phyloP scores from a whole-genome alignment of 2,888 invertebrate genomes.

The Mellilla xanthometata region DNA sequence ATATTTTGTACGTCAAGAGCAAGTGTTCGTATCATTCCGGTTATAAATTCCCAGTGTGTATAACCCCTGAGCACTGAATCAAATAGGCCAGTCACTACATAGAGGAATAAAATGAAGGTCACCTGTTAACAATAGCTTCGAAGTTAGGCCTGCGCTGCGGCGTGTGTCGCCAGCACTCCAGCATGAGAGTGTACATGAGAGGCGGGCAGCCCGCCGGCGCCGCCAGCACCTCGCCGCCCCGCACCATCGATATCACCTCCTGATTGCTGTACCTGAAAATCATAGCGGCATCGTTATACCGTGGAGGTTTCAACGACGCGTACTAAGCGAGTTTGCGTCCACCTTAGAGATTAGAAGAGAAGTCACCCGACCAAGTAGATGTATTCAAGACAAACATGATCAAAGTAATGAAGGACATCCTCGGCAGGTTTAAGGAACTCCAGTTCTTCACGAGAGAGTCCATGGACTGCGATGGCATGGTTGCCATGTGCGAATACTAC shows the following conservation, averaged over 20 bases:
- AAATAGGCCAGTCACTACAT: too few relatives aligned
- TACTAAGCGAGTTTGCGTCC: too few relatives aligned
- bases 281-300: too few relatives aligned
- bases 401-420: slow-evolving; percentile 95
- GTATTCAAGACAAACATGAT: slow-evolving; percentile 96
- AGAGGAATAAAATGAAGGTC: background rate
- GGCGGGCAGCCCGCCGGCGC: slow-evolving; percentile 97
- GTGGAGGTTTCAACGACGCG: too few relatives aligned
- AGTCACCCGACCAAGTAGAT: slow-evolving; percentile 91
- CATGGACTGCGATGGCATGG: slow-evolving; percentile 96
- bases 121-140: slow-evolving; percentile 93
- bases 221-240: slow-evolving; percentile 95
- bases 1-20: too few relatives aligned
- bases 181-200: slow-evolving; percentile 96
- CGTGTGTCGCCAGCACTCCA: slow-evolving; percentile 99
- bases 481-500: slow-evolving; percentile 97
- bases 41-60: too few relatives aligned
- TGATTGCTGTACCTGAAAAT: slow-evolving; percentile 95
- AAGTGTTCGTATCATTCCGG: too few relatives aligned
- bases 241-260: slow-evolving; percentile 98
- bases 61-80: too few relatives aligned
- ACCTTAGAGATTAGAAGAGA: slow-evolving; percentile 92
- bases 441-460: slow-evolving; percentile 97
- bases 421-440: slow-evolving; percentile 94
- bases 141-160: slow-evolving; percentile 96